phyloP scores from a whole-genome alignment of 2,888 invertebrate species.

The Papilio protenor region DNA sequence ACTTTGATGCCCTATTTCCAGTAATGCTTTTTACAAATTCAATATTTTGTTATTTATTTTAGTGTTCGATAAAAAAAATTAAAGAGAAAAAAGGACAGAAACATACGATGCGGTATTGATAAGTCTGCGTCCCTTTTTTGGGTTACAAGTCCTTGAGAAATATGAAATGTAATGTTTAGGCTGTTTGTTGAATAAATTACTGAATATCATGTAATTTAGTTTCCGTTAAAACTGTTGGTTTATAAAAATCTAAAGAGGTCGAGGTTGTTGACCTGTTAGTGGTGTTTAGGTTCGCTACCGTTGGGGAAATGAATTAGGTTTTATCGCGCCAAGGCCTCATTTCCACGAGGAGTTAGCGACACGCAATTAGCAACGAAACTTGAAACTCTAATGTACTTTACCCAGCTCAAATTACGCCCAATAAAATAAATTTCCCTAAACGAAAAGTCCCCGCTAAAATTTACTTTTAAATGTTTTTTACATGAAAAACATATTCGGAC shows the following conservation, averaged over 20 bases:
- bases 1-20: neutral
- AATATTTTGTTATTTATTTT: neutral
- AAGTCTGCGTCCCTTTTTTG: neutral
- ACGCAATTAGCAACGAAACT: conserved; percentile 58
- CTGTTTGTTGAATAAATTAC: neutral
- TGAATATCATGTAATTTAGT: neutral
- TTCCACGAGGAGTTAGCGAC: conserved; percentile 55
- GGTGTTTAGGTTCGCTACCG: conserved; percentile 49
- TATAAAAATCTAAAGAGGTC: conserved; percentile 67
- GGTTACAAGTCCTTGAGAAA: neutral
- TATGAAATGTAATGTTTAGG: neutral
- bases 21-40: neutral
- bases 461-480: neutral
- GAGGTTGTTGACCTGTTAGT: conserved; percentile 60
- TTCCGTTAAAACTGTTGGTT: conserved; percentile 53
- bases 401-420: conserved; percentile 14
- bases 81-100: neutral
- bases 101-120: neutral
- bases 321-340: conserved; percentile 62
- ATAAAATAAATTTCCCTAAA: conserved; percentile 8
- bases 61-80: neutral
- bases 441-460: neutral
- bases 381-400: neutral
- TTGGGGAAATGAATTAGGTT: conserved; percentile 55
- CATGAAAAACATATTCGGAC: neutral